Conservation (phyloP, 2,888 invertebrate genomes). For the Tortricodes alternella region DNA sequence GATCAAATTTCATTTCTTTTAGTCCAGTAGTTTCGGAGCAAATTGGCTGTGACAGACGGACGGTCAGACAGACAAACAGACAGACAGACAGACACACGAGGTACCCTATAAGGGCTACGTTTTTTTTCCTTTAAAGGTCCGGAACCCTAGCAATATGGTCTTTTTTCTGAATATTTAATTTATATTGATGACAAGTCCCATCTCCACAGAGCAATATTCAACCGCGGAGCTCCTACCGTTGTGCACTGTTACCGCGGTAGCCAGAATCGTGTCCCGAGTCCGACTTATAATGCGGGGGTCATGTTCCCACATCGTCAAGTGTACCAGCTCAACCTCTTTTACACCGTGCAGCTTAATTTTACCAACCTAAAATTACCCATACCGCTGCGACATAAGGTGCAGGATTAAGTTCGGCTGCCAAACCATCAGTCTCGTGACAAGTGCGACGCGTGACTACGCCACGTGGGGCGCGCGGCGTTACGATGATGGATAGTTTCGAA, state of each 20-base stretch:
- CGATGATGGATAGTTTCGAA: constrained; percentile 43
- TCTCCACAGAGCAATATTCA: neutral
- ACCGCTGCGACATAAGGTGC: constrained; percentile 15
- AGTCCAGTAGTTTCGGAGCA: too few species aligned
- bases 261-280: constrained; percentile 23
- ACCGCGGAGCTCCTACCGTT: constrained; percentile 8
- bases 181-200: neutral
- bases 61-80: too few species aligned
- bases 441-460: constrained; percentile 41
- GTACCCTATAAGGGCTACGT: too few species aligned
- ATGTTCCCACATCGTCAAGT: constrained; percentile 36
- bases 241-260: constrained; percentile 26
- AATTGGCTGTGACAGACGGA: too few species aligned
- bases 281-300: constrained; percentile 33
- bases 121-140: too few species aligned
- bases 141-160: too few species aligned
- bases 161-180: too few species aligned
- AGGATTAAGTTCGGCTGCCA: constrained; percentile 16
- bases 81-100: too few species aligned
- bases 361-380: constrained; percentile 6
- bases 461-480: constrained; percentile 35
- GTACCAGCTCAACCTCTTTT: constrained; percentile 21
- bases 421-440: constrained; percentile 38
- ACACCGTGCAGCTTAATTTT: constrained; percentile 3
- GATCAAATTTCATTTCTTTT: too few species aligned